These are phyloP conservation scores for Chiridota heheva DNA, from an alignment of 35 echinoderm and acorn worm genomes.

Conservation along the genomic window DNA sequence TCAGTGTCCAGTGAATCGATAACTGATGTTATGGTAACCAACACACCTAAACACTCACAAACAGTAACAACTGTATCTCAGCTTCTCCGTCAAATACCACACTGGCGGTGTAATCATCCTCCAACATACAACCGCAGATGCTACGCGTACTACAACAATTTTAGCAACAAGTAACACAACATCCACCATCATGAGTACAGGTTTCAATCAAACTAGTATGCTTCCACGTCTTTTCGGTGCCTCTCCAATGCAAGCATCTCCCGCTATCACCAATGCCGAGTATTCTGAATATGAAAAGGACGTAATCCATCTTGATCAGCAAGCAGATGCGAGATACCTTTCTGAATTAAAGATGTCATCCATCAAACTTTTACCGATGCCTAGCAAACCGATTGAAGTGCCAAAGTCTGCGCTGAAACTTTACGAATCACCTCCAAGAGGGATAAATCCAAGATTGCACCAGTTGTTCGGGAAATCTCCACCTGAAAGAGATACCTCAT, in stretches of 20 bases:
- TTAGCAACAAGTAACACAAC: conserved; percentile 20
- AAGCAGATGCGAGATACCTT: too few species aligned
- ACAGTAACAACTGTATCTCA: conserved; percentile 19
- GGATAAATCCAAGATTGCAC: too few species aligned
- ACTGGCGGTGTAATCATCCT: conserved; percentile 18
- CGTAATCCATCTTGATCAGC: too few species aligned
- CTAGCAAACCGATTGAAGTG: background rate
- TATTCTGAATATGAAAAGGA: too few species aligned
- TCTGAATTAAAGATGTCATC: conserved; percentile 23
- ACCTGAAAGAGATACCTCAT: too few species aligned
- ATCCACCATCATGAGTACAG: conserved; percentile 35
- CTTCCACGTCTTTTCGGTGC: background rate
- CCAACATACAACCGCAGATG: conserved; percentile 9
- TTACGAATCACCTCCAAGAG: background rate
- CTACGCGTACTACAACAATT: conserved; percentile 20
- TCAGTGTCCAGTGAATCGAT: background rate
- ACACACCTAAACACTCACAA: background rate
- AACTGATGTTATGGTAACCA: background rate
- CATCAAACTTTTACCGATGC: conserved; percentile 22
- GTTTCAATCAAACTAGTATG: background rate
- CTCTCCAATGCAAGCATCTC: background rate
- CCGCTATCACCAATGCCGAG: background rate
- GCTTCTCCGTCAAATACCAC: conserved; percentile 8
- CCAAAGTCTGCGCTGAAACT: background rate
- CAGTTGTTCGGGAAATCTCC: too few species aligned